Evolutionary conservation across 2,797 vertebrate species (phyloP).

Genomic region (Silurus lanzhouensis): DNA sequence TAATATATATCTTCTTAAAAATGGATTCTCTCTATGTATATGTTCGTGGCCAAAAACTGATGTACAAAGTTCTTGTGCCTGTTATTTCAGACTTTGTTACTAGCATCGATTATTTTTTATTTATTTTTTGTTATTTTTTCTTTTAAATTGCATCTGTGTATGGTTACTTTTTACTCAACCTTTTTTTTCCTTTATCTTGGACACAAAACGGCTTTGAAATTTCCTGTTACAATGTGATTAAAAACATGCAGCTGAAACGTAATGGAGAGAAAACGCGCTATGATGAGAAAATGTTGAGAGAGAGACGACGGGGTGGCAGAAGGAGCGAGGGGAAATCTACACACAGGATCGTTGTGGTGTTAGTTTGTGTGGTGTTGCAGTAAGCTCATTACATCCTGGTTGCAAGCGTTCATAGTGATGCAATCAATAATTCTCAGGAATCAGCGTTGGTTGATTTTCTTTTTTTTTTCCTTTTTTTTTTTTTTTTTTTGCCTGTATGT

Average conservation of each 20-base stretch:
- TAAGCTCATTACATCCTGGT: constrained; percentile 63
- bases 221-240: constrained; percentile 79
- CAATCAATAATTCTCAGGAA: constrained; percentile 68
- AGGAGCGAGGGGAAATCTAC: constrained; percentile 59
- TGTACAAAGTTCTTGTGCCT: constrained; percentile 75
- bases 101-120: constrained; percentile 60
- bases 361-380: constrained; percentile 70
- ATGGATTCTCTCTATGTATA: constrained; percentile 81
- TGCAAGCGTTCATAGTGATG: constrained; percentile 59
- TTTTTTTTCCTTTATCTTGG: constrained; percentile 57
- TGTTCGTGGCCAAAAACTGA: constrained; percentile 76
- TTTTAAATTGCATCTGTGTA: constrained; percentile 47
- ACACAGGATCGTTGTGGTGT: constrained; percentile 64
- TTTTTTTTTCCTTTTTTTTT: not conserved
- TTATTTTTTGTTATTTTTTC: constrained; percentile 55
- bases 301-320: constrained; percentile 67
- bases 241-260: constrained; percentile 74
- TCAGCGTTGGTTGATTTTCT: constrained; percentile 45
- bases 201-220: constrained; percentile 82
- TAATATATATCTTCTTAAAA: constrained; percentile 84
- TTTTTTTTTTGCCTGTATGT: constrained; percentile 57
- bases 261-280: constrained; percentile 49
- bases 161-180: constrained; percentile 47
- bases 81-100: constrained; percentile 71
- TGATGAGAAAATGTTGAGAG: constrained; percentile 41